A percentile compares a stretch with the other conserved stretches of the same genome.
Evolutionary conservation across 2,113 vertebrate species (phyloP).

Genomic region (Megaptera novaeangliae): DNA sequence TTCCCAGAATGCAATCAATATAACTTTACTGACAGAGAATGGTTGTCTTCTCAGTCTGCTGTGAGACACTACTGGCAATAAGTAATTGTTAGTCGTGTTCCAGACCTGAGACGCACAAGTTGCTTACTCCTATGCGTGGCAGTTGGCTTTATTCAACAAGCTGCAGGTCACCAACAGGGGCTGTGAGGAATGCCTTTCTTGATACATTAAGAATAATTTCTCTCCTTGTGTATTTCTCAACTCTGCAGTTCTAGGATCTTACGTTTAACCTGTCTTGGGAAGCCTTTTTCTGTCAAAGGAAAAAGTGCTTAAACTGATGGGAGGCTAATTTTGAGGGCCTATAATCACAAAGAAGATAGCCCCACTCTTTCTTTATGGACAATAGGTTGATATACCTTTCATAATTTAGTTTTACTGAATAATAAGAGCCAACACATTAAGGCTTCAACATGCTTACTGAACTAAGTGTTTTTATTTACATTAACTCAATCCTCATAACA

Average conservation of each 20-base stretch:
- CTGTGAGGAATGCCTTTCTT: background rate
- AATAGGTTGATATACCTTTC: background rate
- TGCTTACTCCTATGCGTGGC: background rate
- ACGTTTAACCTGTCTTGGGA: background rate
- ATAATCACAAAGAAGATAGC: background rate
- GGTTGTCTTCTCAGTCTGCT: background rate
- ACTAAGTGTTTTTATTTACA: background rate
- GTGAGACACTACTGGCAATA: background rate
- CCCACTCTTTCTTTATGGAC: background rate
- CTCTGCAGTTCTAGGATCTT: background rate
- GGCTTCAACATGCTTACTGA: background rate
- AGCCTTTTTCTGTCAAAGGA: background rate
- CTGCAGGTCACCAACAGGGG: background rate
- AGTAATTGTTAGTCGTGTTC: slow-evolving; percentile 32
- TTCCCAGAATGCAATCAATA: background rate
- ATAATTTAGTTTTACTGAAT: background rate
- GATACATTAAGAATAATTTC: background rate
- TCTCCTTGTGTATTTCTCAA: background rate
- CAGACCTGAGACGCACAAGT: background rate
- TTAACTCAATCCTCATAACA: background rate
- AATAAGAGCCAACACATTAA: background rate
- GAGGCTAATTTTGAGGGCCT: background rate
- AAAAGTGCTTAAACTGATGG: background rate
- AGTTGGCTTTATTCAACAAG: slow-evolving; percentile 39
- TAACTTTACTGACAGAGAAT: background rate